These are phyloP conservation scores for Balaeniceps rex DNA, from an alignment of 2,113 vertebrate genomes.

Conservation along the genomic window DNA sequence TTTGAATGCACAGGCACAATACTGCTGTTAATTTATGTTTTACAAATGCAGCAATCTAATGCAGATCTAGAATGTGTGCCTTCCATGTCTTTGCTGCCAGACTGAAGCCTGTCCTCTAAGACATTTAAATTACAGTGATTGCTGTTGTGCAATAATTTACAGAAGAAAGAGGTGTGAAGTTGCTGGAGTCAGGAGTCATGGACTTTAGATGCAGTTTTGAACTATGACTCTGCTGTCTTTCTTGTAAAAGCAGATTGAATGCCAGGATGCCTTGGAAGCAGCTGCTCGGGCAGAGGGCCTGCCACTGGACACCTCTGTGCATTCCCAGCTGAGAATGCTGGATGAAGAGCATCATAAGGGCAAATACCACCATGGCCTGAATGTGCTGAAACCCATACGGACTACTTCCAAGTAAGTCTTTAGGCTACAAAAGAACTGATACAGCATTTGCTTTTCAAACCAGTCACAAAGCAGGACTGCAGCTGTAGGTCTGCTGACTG, in stretches of 20 bases:
- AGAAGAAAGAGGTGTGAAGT: background rate
- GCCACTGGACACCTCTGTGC: constrained; percentile 76
- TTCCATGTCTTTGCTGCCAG: background rate
- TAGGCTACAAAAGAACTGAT: background rate
- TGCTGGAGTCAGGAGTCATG: background rate
- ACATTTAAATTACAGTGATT: background rate
- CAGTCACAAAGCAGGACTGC: background rate
- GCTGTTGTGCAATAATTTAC: background rate
- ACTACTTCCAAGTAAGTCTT: constrained; percentile 85
- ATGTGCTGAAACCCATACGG: constrained; percentile 81
- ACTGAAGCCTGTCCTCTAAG: background rate
- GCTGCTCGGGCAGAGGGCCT: constrained; percentile 86
- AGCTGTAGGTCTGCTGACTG: background rate
- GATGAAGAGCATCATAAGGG: constrained; percentile 78
- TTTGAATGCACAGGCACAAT: background rate
- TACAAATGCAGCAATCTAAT: background rate
- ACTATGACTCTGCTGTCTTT: background rate
- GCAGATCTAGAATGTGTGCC: background rate
- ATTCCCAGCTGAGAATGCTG: constrained; percentile 78
- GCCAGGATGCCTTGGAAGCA: constrained; percentile 86
- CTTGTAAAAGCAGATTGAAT: constrained; percentile 64
- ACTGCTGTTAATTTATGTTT: background rate
- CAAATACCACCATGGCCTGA: constrained; percentile 83
- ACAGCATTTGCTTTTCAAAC: background rate
- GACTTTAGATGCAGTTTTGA: background rate